Percentiles rank a stretch among this genome's conserved stretches.
Evolutionary conservation across 2,888 invertebrate species (phyloP).

Genomic region (Drosophila mimetica): DNA sequence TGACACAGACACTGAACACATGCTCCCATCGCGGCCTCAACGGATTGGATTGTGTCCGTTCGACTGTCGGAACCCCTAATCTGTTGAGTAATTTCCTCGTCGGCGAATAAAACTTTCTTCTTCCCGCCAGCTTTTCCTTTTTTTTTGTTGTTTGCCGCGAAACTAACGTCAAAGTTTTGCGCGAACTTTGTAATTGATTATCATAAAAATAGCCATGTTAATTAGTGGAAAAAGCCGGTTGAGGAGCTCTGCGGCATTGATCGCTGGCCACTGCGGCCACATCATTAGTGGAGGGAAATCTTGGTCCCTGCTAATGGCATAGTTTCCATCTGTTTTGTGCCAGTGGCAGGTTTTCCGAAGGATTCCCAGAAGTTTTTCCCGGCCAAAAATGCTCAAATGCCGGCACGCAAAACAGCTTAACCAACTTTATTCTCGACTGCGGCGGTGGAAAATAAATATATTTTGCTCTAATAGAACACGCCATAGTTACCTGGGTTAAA

Average conservation of each 20-base stretch:
- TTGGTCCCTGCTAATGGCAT: constrained; percentile 61
- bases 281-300: constrained; percentile 65
- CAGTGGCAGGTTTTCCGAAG: background rate
- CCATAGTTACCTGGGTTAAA: background rate
- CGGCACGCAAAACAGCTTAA: constrained; percentile 11
- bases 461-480: background rate
- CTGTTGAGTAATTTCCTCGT: constrained; percentile 65
- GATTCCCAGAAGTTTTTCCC: background rate
- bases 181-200: constrained; percentile 77
- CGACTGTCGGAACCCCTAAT: constrained; percentile 22
- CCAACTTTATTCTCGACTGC: constrained; percentile 3
- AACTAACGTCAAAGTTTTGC: constrained; percentile 53
- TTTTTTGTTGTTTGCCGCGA: constrained; percentile 21
- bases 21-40: constrained; percentile 51
- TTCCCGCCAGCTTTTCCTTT: background rate
- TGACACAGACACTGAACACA: constrained; percentile 52
- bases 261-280: constrained; percentile 33
- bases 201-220: constrained; percentile 67
- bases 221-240: constrained; percentile 55
- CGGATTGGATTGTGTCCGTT: constrained; percentile 36
- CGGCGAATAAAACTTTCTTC: constrained; percentile 51
- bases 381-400: constrained; percentile 16
- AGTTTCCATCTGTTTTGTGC: constrained; percentile 47
- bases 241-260: constrained; percentile 29
- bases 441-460: background rate